Evolutionary conservation across 1,140 invertebrate genomes (phyloP).

Genomic region (Ladona fulva): DNA sequence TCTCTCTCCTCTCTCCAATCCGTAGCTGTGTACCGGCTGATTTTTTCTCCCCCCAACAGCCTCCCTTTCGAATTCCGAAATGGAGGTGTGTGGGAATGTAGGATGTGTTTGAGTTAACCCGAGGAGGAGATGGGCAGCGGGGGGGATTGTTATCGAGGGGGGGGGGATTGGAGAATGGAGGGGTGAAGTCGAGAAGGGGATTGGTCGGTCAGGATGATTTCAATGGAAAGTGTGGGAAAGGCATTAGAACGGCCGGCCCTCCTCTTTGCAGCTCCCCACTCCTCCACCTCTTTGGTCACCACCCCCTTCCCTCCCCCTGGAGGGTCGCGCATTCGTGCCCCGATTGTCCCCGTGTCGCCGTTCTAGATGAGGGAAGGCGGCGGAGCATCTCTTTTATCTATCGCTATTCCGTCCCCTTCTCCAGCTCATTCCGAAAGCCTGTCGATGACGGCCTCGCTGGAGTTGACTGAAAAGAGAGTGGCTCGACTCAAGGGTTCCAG

Average conservation of each 20-base stretch:
- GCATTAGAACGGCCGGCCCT: background rate
- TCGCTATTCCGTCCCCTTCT: background rate
- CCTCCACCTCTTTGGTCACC: background rate
- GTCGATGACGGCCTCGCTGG: background rate
- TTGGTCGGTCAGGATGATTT: background rate
- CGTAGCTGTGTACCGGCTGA: too few relatives aligned
- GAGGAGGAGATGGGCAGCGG: background rate
- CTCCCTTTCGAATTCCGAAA: too few relatives aligned
- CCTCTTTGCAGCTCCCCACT: background rate
- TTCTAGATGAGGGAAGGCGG: background rate
- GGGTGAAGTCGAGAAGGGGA: background rate
- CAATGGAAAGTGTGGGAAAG: constrained; percentile 3
- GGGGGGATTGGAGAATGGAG: background rate
- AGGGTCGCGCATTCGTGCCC: background rate
- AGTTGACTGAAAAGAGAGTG: background rate
- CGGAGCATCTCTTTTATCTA: background rate
- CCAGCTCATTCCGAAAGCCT: background rate
- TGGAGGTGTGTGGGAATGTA: background rate
- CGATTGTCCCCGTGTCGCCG: background rate
- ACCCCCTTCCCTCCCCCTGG: background rate
- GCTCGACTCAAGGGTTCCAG: background rate
- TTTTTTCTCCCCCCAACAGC: too few relatives aligned
- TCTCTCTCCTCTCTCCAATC: too few relatives aligned
- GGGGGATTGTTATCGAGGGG: background rate
- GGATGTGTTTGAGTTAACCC: background rate